Base-by-base conservation (phyloP, 2,888 invertebrate species). In the Plebejus anna region DNA sequence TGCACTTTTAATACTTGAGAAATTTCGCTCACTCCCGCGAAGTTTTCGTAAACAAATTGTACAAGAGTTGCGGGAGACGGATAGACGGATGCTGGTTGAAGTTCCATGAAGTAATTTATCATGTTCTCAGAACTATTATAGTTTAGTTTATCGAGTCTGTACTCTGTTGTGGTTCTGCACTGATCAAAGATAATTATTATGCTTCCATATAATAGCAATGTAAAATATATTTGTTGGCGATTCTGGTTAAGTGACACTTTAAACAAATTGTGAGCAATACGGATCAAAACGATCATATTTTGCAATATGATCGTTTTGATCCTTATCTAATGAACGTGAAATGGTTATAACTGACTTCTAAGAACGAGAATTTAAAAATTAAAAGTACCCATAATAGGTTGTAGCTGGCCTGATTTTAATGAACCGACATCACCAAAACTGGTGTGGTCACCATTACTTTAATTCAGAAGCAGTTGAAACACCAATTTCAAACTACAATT, bases 11-110 rank as follows among this genome's bases (percentile, higher is more conserved):
- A 72, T 72, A 47, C 72, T 72, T 6, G 11, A 42, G 72, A 72
- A 22, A 47, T 72, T 72, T 72, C 51, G 72, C 72, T 72, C 22
- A 47, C 71, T 11, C 47, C 51, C 22, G 51, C 22, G 22, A 72
- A 72, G 72, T 72, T 72, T 72, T 72, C 11, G 51, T 47, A 72
- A 72, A 72, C 72, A 72, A 72, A 72, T 72, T 72, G 42, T 28
- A 72, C 28, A 72, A 22, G 47, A 72, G 22, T 72, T 72, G 38
- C 2, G n/a, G 42, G 28, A 72, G 42, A 28, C 72, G 66, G 66
- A 32, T 66, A 72, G 42, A 28, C 72, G 66, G 66, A 32, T 66
- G 66, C 66, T 5, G 66, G 66, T 36, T 11, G 32, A 36, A 66
- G 13, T 66, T 66, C 16, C 32, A 36, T 13, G 66, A 66, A 66